phyloP scores from a whole-genome alignment of 2,113 vertebrate genomes.

The Columbina picui region DNA sequence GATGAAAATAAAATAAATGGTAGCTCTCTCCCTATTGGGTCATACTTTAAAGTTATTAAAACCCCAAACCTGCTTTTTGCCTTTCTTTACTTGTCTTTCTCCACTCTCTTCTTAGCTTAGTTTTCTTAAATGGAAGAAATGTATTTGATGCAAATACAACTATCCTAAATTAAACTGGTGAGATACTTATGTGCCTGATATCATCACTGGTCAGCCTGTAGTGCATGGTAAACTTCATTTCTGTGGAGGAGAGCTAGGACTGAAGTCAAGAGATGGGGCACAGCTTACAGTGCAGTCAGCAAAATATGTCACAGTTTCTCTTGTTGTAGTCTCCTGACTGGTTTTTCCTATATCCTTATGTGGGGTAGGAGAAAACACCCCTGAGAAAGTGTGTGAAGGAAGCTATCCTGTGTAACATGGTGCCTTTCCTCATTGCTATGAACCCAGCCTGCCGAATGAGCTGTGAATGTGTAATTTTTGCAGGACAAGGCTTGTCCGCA shows the following conservation, averaged over 20 bases:
- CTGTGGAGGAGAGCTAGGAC: not conserved
- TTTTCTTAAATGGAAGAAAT: not conserved
- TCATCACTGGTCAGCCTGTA: not conserved
- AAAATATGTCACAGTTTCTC: not conserved
- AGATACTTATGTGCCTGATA: not conserved
- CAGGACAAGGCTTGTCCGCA: constrained; percentile 34
- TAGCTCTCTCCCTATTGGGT: not conserved
- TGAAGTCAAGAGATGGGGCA: not conserved
- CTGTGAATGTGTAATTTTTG: not conserved
- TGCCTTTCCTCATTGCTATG: not conserved
- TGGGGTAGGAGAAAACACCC: not conserved
- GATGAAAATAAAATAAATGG: not conserved
- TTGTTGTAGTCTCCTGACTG: not conserved
- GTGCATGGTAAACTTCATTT: not conserved
- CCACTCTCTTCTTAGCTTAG: not conserved
- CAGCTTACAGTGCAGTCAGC: not conserved
- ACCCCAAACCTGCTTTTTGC: not conserved
- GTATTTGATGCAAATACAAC: not conserved
- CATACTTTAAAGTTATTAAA: not conserved
- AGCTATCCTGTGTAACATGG: not conserved
- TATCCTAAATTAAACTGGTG: not conserved
- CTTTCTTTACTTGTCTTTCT: not conserved
- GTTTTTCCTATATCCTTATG: not conserved
- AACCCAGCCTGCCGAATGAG: not conserved
- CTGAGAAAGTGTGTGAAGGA: not conserved